Conservation (phyloP, 2,113 vertebrate genomes). For the Pedetes capensis region DNA sequence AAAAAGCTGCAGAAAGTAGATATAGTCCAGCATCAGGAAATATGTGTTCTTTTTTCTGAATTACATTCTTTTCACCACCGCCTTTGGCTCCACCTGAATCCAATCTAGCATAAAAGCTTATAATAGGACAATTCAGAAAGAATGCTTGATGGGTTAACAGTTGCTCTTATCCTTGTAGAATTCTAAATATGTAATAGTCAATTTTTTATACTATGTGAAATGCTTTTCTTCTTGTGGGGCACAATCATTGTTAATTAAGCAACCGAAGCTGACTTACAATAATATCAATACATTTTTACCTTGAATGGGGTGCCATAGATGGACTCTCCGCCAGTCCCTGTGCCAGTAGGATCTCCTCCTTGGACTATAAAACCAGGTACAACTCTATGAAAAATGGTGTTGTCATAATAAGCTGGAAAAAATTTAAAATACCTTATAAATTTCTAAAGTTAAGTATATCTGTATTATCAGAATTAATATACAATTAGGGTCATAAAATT, state of each 20-base stretch:
- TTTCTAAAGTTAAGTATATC: not conserved
- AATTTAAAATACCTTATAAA: constrained; percentile 2
- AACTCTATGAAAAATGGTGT: constrained; percentile 95
- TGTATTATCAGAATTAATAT: not conserved
- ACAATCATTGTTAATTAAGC: constrained; percentile 17
- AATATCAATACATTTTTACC: constrained; percentile 78
- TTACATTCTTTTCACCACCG: not conserved
- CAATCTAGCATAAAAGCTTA: not conserved
- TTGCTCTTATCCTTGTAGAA: not conserved
- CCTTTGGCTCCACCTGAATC: not conserved
- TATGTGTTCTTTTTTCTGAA: not conserved
- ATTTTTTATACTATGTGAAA: constrained; percentile 1
- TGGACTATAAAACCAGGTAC: constrained; percentile 97
- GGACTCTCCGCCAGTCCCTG: constrained; percentile 94
- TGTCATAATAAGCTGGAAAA: constrained; percentile 94
- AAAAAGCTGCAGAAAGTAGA: not conserved
- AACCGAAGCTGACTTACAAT: not conserved
- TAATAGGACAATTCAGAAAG: constrained; percentile 32
- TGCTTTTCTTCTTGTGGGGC: not conserved
- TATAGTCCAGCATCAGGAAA: not conserved
- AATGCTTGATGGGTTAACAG: not conserved
- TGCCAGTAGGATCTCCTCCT: constrained; percentile 95
- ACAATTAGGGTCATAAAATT: not conserved
- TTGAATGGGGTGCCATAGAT: constrained; percentile 94
- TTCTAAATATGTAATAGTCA: not conserved